Percentiles rank a stretch among this genome's conserved stretches.
Conservation (phyloP, 2,888 invertebrate species). For the Acleris emargana region DNA sequence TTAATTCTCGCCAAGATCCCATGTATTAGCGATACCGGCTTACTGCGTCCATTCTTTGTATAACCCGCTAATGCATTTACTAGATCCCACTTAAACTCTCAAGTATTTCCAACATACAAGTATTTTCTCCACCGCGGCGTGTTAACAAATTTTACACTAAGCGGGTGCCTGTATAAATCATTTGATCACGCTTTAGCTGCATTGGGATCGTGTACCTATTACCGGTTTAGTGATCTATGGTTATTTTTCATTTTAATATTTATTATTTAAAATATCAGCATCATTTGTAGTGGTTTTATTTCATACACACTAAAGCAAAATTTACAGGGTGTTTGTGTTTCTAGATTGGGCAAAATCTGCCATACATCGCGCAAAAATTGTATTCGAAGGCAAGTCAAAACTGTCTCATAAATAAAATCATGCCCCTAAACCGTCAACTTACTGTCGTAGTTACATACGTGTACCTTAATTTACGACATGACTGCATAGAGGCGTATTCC, state of each 20-base stretch:
- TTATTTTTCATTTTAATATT: background rate
- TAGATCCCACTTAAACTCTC: conserved; percentile 25
- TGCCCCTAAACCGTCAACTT: no score
- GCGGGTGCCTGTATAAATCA: conserved; percentile 24
- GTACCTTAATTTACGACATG: conserved; percentile 2
- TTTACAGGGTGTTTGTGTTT: no score
- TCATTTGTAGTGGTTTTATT: no score
- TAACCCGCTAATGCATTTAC: conserved; percentile 34
- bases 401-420: no score
- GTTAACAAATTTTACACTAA: conserved; percentile 31
- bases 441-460: no score
- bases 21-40: background rate
- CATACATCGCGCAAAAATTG: no score
- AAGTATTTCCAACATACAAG: conserved; percentile 23
- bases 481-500: conserved; percentile 27
- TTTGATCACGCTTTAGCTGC: conserved; percentile 29
- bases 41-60: conserved; percentile 19
- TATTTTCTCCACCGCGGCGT: conserved; percentile 15
- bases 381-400: no score
- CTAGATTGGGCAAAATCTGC: no score
- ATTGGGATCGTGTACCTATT: background rate
- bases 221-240: conserved; percentile 1
- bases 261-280: no score
- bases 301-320: no score
- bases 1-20: conserved; percentile 11